Evolutionary conservation across 1,140 invertebrate species (phyloP).

Genomic region (Drosophila nigromelanica): DNA sequence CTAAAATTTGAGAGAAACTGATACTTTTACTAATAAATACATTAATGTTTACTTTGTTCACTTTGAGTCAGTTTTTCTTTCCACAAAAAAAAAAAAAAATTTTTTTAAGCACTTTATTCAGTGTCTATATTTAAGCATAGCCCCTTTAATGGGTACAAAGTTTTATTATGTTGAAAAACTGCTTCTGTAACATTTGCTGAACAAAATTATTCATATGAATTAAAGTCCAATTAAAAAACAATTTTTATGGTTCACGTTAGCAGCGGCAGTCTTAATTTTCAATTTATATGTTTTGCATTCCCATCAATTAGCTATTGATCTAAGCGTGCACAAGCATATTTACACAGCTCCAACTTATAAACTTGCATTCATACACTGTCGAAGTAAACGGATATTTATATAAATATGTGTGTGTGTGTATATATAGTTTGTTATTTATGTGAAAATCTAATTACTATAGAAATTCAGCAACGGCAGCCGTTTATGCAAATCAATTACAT

Average conservation of each 20-base stretch:
- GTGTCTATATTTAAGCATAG: not conserved
- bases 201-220: slow-evolving; percentile 21
- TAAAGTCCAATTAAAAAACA: slow-evolving; percentile 23
- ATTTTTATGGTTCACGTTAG: slow-evolving; percentile 27
- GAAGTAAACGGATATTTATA: not conserved
- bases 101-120: not conserved
- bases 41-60: not conserved
- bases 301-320: slow-evolving; percentile 22
- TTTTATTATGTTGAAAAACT: not conserved
- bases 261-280: slow-evolving; percentile 14
- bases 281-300: slow-evolving; percentile 44
- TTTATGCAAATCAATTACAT: slow-evolving; percentile 38
- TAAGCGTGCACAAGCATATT: not conserved
- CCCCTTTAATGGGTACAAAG: not conserved
- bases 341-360: not conserved
- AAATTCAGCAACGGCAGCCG: slow-evolving; percentile 17
- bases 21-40: not conserved
- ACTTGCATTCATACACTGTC: not conserved
- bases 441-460: slow-evolving; percentile 32
- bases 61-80: not conserved
- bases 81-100: not conserved
- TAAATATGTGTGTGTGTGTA: not conserved
- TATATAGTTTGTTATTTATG: slow-evolving; percentile 36
- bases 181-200: not conserved
- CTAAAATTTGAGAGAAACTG: too few relatives aligned